Percentiles rank a stretch among this genome's conserved stretches.
Conservation (phyloP, 2,113 vertebrate genomes). For the Apeltes quadracus region DNA sequence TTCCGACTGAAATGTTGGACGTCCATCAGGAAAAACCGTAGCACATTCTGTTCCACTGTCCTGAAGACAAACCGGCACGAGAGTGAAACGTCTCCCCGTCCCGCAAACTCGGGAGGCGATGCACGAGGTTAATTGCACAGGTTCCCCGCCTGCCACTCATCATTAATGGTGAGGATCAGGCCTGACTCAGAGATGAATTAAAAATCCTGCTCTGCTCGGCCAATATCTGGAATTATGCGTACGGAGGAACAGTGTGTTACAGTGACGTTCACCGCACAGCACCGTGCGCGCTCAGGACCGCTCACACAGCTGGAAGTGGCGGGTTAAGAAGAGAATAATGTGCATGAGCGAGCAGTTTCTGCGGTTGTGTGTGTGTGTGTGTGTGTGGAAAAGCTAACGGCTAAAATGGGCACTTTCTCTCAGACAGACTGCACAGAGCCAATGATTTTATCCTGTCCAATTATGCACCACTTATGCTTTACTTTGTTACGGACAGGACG, state of each 20-base stretch:
- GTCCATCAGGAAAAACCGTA: neutral
- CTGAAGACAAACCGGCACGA: conserved; percentile 6
- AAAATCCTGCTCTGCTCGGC: conserved; percentile 24
- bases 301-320: conserved; percentile 26
- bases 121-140: conserved; percentile 37
- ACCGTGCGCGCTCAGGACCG: conserved; percentile 8
- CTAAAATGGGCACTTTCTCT: conserved; percentile 27
- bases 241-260: conserved; percentile 32
- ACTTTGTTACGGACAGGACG: conserved; percentile 7
- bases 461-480: neutral
- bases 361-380: conserved; percentile 2
- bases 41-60: neutral
- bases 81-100: conserved; percentile 13
- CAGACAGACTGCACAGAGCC: conserved; percentile 12
- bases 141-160: conserved; percentile 49
- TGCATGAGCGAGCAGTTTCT: conserved; percentile 33
- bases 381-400: conserved; percentile 17
- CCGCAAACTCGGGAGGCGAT: conserved; percentile 5
- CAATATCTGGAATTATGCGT: conserved; percentile 32
- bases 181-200: conserved; percentile 28
- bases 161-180: conserved; percentile 40
- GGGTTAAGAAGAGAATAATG: conserved; percentile 9
- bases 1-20: neutral
- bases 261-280: conserved; percentile 39
- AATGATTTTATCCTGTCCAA: conserved; percentile 2